Base-by-base conservation (phyloP, 2,888 invertebrate species). In the Latheticus oryzae region DNA sequence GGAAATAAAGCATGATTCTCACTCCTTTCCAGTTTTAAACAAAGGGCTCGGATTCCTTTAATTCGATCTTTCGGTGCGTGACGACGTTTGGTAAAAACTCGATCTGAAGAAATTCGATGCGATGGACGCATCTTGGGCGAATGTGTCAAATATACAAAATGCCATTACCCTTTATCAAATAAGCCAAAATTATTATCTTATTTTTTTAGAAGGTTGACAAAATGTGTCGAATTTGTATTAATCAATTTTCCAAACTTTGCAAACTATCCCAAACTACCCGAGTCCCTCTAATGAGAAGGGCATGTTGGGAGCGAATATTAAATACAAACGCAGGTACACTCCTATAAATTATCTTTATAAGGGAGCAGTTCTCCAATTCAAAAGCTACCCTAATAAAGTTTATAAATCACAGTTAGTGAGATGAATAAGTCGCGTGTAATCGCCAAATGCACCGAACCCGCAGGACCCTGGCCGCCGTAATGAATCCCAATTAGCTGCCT, bases 401-500 rank as follows among this genome's bases (percentile, higher is more conserved):
- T 67, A 73, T 73, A 73, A 74, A 74, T 74, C 72, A 73, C 67
- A 65, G 72, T 73, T 73, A 72, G 70, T 69, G 71, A 73, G 71
- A 73, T 72, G 72, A 71, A 73, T 72, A 73, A 73, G 73, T 70
- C 73, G 64, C 61, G 63, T 60, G 70, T 72, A 72, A 73, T 73
- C 73, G 70, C 70, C 65, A 67, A 68, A 70, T 70, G 71, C 70
- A 70, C 67, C 69, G 61, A 70, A 68, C 68, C 69, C 70, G 60
- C 71, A 72, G 71, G 69, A 72, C 71, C 68, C 70, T 66, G 73
- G 68, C 67, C 67, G 63, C 50, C 67, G 66, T 73, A 74, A 73
- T 74, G 73, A 73, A 74, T 74, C 72, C 73, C 74, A 74, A 74
- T 74, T 74, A 74, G 73, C 65, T 69, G 71, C 66, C 68, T 67